Conservation (phyloP, 2,113 vertebrate genomes). For the Mobula birostris region DNA sequence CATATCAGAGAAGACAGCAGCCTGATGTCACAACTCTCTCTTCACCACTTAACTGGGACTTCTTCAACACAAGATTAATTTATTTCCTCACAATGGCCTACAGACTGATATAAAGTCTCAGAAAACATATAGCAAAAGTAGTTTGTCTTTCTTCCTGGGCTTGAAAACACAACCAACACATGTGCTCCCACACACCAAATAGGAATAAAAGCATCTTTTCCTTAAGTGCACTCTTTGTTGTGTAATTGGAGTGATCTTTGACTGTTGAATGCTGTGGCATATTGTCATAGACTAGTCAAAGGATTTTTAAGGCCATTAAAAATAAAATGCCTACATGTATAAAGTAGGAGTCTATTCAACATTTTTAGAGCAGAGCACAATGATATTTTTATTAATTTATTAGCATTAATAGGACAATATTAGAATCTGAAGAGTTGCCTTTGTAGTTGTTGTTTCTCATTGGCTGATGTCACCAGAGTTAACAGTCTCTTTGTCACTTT, state of each 20-base stretch:
- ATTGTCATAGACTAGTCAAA: conserved; percentile 7
- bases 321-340: neutral
- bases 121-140: neutral
- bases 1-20: no score
- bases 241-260: conserved; percentile 28
- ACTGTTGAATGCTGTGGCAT: neutral
- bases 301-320: neutral
- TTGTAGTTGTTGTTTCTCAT: neutral
- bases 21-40: no score
- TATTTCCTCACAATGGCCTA: no score
- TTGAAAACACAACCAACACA: neutral
- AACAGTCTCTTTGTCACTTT: no score
- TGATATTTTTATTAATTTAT: neutral
- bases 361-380: conserved; percentile 1
- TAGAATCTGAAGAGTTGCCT: neutral
- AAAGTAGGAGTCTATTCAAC: neutral
- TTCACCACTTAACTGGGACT: no score
- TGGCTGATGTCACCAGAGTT: neutral
- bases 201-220: neutral
- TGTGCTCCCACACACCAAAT: conserved; percentile 26
- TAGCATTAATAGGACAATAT: neutral
- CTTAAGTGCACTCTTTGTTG: neutral
- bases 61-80: no score
- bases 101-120: no score
- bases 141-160: neutral